These are phyloP conservation scores for Intellagama lesueurii DNA, from an alignment of 2,797 vertebrate species.

Conservation along the genomic window DNA sequence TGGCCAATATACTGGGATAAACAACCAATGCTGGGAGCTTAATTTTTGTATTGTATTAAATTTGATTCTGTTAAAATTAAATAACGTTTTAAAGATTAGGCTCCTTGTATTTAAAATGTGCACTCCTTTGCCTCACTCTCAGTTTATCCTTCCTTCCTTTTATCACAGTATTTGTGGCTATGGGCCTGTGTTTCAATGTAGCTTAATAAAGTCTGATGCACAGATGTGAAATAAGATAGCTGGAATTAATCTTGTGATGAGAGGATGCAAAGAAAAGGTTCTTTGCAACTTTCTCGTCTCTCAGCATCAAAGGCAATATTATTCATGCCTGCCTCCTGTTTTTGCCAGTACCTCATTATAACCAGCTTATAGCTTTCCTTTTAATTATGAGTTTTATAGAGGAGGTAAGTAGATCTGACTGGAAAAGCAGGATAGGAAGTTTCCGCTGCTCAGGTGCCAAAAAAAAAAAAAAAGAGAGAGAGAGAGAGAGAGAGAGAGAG, in stretches of 20 bases:
- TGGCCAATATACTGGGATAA: neutral
- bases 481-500: neutral
- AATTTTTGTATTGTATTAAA: neutral
- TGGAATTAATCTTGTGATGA: slow-evolving; percentile 42
- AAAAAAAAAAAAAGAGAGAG: neutral
- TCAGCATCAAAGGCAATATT: slow-evolving; percentile 36
- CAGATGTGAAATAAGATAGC: slow-evolving; percentile 65
- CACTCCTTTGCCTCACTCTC: neutral
- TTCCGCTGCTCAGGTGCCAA: rapidly evolving
- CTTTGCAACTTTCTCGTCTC: slow-evolving; percentile 34
- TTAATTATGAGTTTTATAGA: slow-evolving; percentile 45
- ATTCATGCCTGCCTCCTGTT: slow-evolving; percentile 23
- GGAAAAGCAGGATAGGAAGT: neutral
- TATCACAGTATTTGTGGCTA: neutral
- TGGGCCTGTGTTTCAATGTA: neutral
- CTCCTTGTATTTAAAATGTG: neutral
- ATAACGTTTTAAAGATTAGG: neutral
- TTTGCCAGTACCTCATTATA: slow-evolving; percentile 37
- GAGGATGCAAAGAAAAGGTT: slow-evolving; percentile 10
- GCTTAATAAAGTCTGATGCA: slow-evolving; percentile 24
- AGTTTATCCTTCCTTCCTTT: neutral
- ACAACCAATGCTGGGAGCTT: no score
- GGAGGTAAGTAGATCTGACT: slow-evolving; percentile 17
- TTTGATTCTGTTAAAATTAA: neutral
- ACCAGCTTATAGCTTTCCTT: slow-evolving; percentile 40